Conservation (phyloP, 2,888 invertebrate genomes). For the Acanthosoma haemorrhoidale region DNA sequence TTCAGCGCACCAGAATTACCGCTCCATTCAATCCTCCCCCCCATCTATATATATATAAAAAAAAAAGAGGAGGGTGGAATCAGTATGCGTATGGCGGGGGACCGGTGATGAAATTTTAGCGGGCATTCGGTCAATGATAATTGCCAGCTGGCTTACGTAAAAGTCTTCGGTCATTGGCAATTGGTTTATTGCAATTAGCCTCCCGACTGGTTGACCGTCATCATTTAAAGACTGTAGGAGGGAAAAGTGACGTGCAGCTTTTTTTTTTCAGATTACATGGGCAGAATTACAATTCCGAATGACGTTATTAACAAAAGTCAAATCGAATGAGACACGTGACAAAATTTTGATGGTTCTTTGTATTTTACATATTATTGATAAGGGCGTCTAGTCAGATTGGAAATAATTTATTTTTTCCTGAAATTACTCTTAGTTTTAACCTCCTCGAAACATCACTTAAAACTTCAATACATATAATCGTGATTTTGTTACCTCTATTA, state of each 20-base stretch:
- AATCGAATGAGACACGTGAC: no score
- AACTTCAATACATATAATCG: no score
- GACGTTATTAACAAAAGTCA: no score
- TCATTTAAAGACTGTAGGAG: not conserved
- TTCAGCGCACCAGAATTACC: not conserved
- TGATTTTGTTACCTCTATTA: no score
- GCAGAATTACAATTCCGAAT: not conserved
- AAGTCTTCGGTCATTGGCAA: slow-evolving; percentile 1
- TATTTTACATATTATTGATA: no score
- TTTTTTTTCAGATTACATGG: no score
- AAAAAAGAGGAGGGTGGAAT: not conserved
- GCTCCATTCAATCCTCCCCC: not conserved
- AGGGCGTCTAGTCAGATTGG: no score
- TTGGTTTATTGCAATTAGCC: slow-evolving; percentile 5
- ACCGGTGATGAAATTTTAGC: not conserved
- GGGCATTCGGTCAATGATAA: not conserved
- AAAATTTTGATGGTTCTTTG: no score
- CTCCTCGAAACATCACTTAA: no score
- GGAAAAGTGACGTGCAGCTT: no score
- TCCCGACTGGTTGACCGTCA: not conserved
- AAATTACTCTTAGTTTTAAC: no score
- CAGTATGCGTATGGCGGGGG: not conserved
- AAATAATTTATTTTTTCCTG: no score
- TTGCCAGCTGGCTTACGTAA: slow-evolving; percentile 2
- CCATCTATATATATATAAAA: not conserved